phyloP scores from a whole-genome alignment of 2,888 invertebrate genomes.

The Venusia cambrica region DNA sequence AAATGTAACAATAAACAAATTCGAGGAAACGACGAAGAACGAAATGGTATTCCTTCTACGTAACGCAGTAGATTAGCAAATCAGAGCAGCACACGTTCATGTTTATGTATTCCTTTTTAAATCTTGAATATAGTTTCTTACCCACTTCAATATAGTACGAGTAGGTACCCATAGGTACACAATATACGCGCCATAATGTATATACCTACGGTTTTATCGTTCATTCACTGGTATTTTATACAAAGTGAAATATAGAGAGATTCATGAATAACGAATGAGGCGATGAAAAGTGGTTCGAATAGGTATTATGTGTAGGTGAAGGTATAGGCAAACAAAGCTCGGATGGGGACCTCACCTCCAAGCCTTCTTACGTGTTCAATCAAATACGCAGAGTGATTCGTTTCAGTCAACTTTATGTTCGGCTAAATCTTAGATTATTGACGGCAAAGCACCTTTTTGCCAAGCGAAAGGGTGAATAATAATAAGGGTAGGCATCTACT shows the following conservation, averaged over 20 bases:
- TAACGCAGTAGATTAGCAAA: no score
- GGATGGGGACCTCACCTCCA: slow-evolving; percentile 14
- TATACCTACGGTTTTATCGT: slow-evolving; percentile 27
- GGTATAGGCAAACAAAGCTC: slow-evolving; percentile 23
- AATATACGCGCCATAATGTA: slow-evolving; percentile 26
- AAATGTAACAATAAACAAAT: no score
- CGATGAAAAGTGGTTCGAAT: slow-evolving; percentile 50
- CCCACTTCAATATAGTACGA: slow-evolving; percentile 24
- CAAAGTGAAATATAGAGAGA: slow-evolving; percentile 53
- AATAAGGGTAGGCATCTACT: no score
- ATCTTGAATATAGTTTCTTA: no score
- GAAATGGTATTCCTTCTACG: no score
- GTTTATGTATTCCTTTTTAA: no score
- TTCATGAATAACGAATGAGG: slow-evolving; percentile 62
- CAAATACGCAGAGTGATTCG: slow-evolving; percentile 21
- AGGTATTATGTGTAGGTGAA: no score
- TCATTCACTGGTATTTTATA: slow-evolving; percentile 41
- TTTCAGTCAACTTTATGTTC: slow-evolving; percentile 25
- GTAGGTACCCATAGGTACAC: slow-evolving; percentile 12
- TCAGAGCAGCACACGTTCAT: no score
- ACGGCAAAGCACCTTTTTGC: slow-evolving; percentile 12
- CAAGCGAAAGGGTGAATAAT: slow-evolving; percentile 10
- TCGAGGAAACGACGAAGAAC: no score
- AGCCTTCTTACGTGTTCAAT: slow-evolving; percentile 19
- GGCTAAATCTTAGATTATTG: slow-evolving; percentile 23